Percentiles rank a stretch among this genome's conserved stretches.
Conservation (phyloP, 2,888 invertebrate species). For the Archips crataeganus region DNA sequence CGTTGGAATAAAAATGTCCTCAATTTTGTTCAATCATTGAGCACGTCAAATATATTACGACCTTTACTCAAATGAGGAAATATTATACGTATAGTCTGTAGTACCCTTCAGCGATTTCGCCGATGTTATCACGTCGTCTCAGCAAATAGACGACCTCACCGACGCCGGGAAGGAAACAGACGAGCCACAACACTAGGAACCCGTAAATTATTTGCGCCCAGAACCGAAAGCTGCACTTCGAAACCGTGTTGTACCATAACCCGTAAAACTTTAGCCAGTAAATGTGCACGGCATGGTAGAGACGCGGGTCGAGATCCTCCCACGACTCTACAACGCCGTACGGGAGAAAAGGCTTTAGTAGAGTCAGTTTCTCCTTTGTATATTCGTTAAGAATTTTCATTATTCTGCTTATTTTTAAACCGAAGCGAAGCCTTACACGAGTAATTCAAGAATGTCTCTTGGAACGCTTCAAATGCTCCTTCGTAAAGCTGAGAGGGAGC, state of each 20-base stretch:
- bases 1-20: conserved; percentile 9
- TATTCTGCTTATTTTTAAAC: conserved; percentile 49
- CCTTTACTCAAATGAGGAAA: conserved; percentile 48
- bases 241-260: conserved; percentile 76
- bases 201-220: conserved; percentile 74
- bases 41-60: conserved; percentile 52
- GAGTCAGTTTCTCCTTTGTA: conserved; percentile 59
- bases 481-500: conserved; percentile 59
- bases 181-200: conserved; percentile 72
- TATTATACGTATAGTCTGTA: conserved; percentile 44
- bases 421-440: conserved; percentile 57
- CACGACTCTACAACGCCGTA: conserved; percentile 74
- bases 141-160: conserved; percentile 89
- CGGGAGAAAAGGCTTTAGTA: conserved; percentile 63
- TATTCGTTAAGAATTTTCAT: conserved; percentile 61
- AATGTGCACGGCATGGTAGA: conserved; percentile 79
- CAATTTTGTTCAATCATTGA: conserved; percentile 50
- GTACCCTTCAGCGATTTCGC: conserved; percentile 85
- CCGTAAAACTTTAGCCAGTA: conserved; percentile 83
- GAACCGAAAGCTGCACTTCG: conserved; percentile 61
- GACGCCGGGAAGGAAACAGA: conserved; percentile 80
- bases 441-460: conserved; percentile 64
- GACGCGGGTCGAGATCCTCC: conserved; percentile 73
- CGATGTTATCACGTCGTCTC: conserved; percentile 87
- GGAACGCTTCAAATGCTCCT: conserved; percentile 61